These are phyloP conservation scores for Trachelus iudaicus DNA, from an alignment of 2,888 invertebrate species.

Conservation along the genomic window DNA sequence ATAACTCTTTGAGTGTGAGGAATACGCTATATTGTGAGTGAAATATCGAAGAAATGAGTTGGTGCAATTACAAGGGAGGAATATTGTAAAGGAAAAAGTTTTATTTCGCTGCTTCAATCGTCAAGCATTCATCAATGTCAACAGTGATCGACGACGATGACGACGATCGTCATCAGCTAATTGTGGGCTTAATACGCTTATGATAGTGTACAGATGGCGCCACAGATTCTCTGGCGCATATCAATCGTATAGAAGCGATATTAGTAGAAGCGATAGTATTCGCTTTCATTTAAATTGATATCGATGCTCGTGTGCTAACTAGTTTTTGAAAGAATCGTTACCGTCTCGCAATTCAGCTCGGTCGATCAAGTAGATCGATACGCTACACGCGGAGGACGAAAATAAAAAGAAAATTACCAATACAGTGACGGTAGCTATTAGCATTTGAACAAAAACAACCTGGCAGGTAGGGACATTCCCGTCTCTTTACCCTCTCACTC, in stretches of 20 bases:
- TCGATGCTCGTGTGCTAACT: neutral
- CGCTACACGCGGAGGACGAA: neutral
- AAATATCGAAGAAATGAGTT: neutral
- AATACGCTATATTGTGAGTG: neutral
- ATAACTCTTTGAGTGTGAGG: neutral
- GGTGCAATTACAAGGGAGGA: neutral
- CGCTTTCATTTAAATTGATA: neutral
- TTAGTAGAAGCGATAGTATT: neutral
- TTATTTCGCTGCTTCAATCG: neutral
- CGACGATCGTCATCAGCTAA: neutral
- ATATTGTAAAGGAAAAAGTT: neutral
- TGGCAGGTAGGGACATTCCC: neutral
- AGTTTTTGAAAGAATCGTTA: neutral
- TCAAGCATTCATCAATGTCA: neutral
- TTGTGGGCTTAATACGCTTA: neutral
- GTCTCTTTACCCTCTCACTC: neutral
- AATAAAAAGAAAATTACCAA: neutral
- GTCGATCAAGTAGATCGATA: neutral
- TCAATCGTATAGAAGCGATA: neutral
- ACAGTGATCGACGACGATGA: neutral
- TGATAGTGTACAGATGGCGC: neutral
- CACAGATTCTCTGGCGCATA: neutral
- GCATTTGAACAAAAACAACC: neutral
- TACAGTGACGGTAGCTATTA: neutral
- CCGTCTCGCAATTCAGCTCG: neutral